phyloP scores from a whole-genome alignment of 2,888 invertebrate genomes.

The Drosophila anomalata region DNA sequence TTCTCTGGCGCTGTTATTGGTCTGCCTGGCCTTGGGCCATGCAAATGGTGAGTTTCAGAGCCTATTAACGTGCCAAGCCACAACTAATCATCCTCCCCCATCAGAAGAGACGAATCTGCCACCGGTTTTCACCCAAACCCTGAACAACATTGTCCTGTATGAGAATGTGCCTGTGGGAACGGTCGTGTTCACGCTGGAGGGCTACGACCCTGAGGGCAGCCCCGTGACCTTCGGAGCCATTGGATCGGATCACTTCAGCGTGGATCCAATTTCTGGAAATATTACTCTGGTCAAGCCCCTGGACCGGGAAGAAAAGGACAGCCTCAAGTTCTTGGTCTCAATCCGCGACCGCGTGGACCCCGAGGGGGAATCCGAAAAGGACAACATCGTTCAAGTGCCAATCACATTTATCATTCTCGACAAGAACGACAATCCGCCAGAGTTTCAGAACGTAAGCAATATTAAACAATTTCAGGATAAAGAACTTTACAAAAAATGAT shows the following conservation, averaged over 20 bases:
- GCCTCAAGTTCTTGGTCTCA: constrained; percentile 91
- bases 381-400: constrained; percentile 90
- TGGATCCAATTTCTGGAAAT: constrained; percentile 90
- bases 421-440: constrained; percentile 94
- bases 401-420: constrained; percentile 93
- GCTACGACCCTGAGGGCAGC: constrained; percentile 92
- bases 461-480: constrained; percentile 28
- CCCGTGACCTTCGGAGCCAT: constrained; percentile 88
- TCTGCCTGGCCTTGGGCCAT: constrained; percentile 47
- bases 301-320: constrained; percentile 92
- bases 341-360: constrained; percentile 90
- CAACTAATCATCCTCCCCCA: background rate
- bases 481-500: constrained; percentile 24
- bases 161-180: constrained; percentile 92
- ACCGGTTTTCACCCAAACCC: constrained; percentile 90
- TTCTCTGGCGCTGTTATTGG: constrained; percentile 43
- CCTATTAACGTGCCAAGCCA: background rate
- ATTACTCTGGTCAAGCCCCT: constrained; percentile 91
- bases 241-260: constrained; percentile 92
- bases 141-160: constrained; percentile 90
- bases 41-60: constrained; percentile 50
- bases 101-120: constrained; percentile 86
- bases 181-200: constrained; percentile 90
- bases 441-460: constrained; percentile 88
- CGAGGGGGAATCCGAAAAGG: constrained; percentile 86